Conservation (phyloP, 2,113 vertebrate genomes). For the Solea senegalensis region DNA sequence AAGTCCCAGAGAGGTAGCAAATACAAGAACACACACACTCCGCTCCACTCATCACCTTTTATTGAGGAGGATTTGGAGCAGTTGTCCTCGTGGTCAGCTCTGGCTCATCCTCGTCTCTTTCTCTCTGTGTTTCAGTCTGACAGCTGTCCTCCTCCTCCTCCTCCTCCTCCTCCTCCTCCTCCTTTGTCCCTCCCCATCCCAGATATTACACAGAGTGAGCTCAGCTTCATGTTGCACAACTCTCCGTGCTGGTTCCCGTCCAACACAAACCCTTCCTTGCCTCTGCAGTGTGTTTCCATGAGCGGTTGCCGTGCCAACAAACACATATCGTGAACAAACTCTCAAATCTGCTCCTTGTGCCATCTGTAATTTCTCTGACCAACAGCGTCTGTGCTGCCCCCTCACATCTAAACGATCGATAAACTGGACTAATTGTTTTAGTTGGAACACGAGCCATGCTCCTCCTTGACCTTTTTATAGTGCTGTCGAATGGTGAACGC, state of each 20-base stretch:
- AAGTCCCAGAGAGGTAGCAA: too few species aligned
- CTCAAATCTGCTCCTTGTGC: constrained; percentile 44
- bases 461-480: constrained; percentile 9
- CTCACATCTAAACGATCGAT: constrained; percentile 33
- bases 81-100: constrained; percentile 14
- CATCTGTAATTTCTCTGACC: constrained; percentile 33
- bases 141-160: neutral
- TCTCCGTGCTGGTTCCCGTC: constrained; percentile 47
- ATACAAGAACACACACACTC: neutral
- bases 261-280: constrained; percentile 63
- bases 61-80: constrained; percentile 36
- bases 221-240: constrained; percentile 58
- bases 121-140: constrained; percentile 3
- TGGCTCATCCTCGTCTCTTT: neutral
- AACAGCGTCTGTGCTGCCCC: constrained; percentile 3
- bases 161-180: constrained; percentile 1
- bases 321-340: constrained; percentile 54
- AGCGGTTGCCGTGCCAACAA: constrained; percentile 46
- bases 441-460: constrained; percentile 27
- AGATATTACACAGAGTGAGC: constrained; percentile 39
- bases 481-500: neutral
- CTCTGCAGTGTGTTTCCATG: constrained; percentile 39
- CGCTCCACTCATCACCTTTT: constrained; percentile 44
- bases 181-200: constrained; percentile 29
- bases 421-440: constrained; percentile 30